Base-by-base conservation (phyloP, 2,888 invertebrate genomes). In the Ectobius pallidus region DNA sequence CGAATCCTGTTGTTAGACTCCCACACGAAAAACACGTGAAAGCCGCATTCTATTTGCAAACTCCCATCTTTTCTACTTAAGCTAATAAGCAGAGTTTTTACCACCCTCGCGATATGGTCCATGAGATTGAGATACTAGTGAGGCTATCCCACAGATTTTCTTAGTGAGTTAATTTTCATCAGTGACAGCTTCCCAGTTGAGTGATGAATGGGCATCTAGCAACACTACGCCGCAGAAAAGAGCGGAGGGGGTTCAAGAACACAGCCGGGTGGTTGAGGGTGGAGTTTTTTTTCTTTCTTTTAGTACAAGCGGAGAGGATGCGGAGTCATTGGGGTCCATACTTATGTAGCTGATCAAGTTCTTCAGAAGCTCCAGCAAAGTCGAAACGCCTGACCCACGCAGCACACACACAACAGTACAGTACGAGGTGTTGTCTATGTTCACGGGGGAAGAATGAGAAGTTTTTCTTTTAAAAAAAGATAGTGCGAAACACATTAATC, bases 161-260 rank as follows among this genome's bases (percentile, higher is more conserved):
- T 65, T 65, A 20, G 65, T 30, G 65, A 69, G 70, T 70, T 75
- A 75, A 75, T 75, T 75, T 75, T 68, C 75, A 71, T 73, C 75
- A 72, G 75, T 75, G 75, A 75, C 75, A 75, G 75, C 71, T 68
- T 62, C 34, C 75, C 27, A 32, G 46, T 46, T 68, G 75, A 74
- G 75, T 75, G 75, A 75, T 75, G 75, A 73, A 75, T 73, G 75
- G 72, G 49, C 46, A 18, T 14, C 25, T 30, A 32, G 52, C 25
- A 52, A 52, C 69, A 52, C 52, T 22, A 58, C 52, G 55, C 69
- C 58, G 55, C 55, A 69, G 69, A 34, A 69, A 69, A 27, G 42
- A 61, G 70, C 61, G 62, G 39, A 39, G 65, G 16, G 69, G 42
- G 42, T 58, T 52, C 25, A 42, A 62, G 42, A 44, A 70, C 55